Evolutionary conservation across 2,888 invertebrate genomes (phyloP).

Genomic region (Conomelus anceps): DNA sequence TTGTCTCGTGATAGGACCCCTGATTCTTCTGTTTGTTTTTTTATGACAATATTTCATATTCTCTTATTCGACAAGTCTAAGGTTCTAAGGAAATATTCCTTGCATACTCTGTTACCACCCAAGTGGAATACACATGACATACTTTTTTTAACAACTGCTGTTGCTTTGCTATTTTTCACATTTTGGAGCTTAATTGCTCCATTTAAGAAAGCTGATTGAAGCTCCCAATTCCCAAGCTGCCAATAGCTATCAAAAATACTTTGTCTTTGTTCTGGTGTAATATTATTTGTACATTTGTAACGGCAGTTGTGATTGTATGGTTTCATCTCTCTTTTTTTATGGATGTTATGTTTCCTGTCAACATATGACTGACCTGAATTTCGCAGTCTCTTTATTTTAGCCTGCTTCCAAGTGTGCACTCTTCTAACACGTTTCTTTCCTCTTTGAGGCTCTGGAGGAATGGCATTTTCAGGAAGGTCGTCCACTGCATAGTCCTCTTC

Average conservation of each 20-base stretch:
- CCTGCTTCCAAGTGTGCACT: neutral
- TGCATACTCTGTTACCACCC: conserved; percentile 5
- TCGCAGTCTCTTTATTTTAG: neutral
- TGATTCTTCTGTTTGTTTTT: conserved; percentile 1
- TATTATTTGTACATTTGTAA: neutral
- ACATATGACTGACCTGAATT: neutral
- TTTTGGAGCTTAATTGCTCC: neutral
- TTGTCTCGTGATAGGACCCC: conserved; percentile 4
- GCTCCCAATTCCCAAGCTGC: conserved; percentile 7
- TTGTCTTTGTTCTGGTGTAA: neutral
- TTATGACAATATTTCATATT: neutral
- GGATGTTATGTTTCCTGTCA: neutral
- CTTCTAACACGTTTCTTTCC: neutral
- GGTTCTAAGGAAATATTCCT: conserved; percentile 3
- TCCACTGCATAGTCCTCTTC: neutral
- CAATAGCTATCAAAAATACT: neutral
- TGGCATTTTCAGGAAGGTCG: neutral
- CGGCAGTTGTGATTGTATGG: neutral
- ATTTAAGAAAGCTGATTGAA: conserved; percentile 14
- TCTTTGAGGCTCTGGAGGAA: neutral
- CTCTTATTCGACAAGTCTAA: conserved; percentile 14
- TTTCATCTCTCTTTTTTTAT: neutral
- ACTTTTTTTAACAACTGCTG: neutral
- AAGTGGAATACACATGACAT: neutral
- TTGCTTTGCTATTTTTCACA: neutral